phyloP scores from a whole-genome alignment of 1,140 invertebrate genomes.

The Drosophila murphyi region DNA sequence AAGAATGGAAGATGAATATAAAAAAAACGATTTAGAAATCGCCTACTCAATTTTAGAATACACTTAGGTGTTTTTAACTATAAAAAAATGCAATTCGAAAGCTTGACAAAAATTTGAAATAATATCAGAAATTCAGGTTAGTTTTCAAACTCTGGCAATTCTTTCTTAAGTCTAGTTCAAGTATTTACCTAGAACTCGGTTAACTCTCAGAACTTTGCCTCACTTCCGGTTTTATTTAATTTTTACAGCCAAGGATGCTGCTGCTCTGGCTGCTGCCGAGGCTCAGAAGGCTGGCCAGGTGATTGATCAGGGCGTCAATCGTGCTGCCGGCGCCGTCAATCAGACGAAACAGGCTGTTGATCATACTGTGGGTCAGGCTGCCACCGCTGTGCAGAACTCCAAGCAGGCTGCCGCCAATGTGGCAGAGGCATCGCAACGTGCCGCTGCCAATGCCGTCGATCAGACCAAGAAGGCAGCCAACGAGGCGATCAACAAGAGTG shows the following conservation, averaged over 20 bases:
- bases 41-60: too few species aligned
- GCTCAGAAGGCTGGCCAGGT: slow-evolving; percentile 80
- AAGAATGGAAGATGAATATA: too few species aligned
- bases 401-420: slow-evolving; percentile 80
- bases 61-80: too few species aligned
- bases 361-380: slow-evolving; percentile 73
- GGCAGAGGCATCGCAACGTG: slow-evolving; percentile 74
- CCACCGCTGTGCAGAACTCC: slow-evolving; percentile 68
- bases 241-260: slow-evolving; percentile 77
- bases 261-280: slow-evolving; percentile 73
- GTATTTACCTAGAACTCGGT: too few species aligned
- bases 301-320: slow-evolving; percentile 69
- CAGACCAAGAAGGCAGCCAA: slow-evolving; percentile 84
- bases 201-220: too few species aligned
- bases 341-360: slow-evolving; percentile 77
- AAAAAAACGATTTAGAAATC: too few species aligned
- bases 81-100: too few species aligned
- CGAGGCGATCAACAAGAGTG: slow-evolving; percentile 83
- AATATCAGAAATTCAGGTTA: too few species aligned
- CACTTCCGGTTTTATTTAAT: background rate
- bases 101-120: too few species aligned
- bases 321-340: slow-evolving; percentile 70
- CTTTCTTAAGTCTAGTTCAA: too few species aligned
- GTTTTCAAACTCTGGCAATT: too few species aligned
- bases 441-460: slow-evolving; percentile 80